Base-by-base conservation (phyloP, 2,888 invertebrate species). In the Drosophila gaucha region DNA sequence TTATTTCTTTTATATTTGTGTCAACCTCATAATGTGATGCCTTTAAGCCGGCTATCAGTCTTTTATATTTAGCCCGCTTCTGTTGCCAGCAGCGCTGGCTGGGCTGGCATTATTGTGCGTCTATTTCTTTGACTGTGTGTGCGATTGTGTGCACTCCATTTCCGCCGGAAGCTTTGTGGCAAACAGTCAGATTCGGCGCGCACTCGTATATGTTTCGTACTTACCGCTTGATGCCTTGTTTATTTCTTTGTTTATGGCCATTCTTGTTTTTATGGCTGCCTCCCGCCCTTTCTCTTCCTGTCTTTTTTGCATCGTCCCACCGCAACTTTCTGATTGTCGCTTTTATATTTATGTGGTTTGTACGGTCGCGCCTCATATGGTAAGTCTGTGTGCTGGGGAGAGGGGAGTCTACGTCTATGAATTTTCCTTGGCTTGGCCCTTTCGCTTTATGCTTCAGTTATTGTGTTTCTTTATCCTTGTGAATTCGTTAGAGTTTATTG, bases 201-300 rank as follows among this genome's bases (percentile, higher is more conserved):
- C 39, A 58, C 58, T 60, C 49, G 41, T 60, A 62, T 72, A 54
- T 73, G 58, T 65, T 67, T 68, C 65, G 71, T 76, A 74, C 74
- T 84, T 86, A 84, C 72, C 65, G 72, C 69, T 84, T 74, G 76
- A 68, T 64, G 76, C 68, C 79, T 79, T 82, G 88, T 85, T 83
- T 85, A 77, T 82, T 87, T 72, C 77, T 78, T 78, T 87, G 86
- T 87, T 83, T 87, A 83, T 74, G 74, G 62, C 67, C 66, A 62
- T 78, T 65, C 74, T 52, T 69, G 62, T 60, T 78, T 76, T 76
- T 78, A 78, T 76, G 66, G 52, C 35, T 51, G 65, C 20, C 55
- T 65, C 14, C 57, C 28, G 10, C 6, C 2, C 31, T 31, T 31
- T 5, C 9, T 16, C 6, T 1, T 12, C 10, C 28, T 3, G 3